These are phyloP conservation scores for Megalops atlanticus DNA, from an alignment of 2,113 vertebrate species.

Conservation along the genomic window DNA sequence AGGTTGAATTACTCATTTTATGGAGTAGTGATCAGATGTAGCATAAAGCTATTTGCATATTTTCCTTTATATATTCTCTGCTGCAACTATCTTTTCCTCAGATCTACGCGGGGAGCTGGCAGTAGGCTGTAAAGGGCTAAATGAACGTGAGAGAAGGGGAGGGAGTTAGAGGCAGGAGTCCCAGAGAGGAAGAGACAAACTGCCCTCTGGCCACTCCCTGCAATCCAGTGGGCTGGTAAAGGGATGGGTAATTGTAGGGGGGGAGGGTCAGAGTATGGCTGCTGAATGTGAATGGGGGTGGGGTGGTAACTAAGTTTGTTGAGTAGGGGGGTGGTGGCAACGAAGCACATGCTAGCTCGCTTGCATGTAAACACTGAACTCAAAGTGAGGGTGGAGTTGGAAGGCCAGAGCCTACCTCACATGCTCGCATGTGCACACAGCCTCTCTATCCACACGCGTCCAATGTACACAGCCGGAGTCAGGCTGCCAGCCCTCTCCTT, in stretches of 20 bases:
- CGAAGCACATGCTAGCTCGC: constrained; percentile 35
- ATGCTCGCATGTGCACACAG: not conserved
- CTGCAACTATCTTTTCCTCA: not conserved
- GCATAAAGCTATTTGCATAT: not conserved
- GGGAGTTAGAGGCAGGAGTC: constrained; percentile 39
- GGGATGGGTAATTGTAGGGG: constrained; percentile 36
- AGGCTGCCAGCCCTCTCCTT: no score
- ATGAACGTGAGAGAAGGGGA: constrained; percentile 46
- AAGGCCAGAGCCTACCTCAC: not conserved
- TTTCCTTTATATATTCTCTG: not conserved
- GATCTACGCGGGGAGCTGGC: not conserved
- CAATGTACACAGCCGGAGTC: not conserved
- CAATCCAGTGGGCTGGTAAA: constrained; percentile 32
- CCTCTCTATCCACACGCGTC: not conserved
- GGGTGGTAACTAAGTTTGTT: constrained; percentile 26
- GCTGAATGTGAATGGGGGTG: constrained; percentile 43
- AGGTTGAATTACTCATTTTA: not conserved
- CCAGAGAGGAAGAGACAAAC: constrained; percentile 16
- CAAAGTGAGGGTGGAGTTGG: constrained; percentile 28
- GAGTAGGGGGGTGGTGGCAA: constrained; percentile 2
- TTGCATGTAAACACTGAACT: constrained; percentile 39
- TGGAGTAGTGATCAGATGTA: not conserved
- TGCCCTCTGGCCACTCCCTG: constrained; percentile 31
- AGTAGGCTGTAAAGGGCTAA: constrained; percentile 46
- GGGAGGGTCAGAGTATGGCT: constrained; percentile 4